Evolutionary conservation across 1,140 invertebrate genomes (phyloP), one percentile per base, ranked within the genome.

Genomic region (Uloborus diversus): DNA sequence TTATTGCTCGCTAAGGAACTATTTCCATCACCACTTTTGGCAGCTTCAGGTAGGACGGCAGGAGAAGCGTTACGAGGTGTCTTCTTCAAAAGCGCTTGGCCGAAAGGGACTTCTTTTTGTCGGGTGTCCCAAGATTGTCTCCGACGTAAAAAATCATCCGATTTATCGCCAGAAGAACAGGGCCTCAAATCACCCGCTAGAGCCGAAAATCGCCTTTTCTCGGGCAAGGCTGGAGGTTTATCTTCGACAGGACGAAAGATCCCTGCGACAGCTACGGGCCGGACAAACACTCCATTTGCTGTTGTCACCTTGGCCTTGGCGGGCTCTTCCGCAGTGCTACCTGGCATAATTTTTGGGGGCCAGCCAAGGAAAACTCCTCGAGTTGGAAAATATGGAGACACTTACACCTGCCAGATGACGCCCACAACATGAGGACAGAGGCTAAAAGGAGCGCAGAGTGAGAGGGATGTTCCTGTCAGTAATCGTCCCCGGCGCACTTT

Each of bases 231-330:
- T 13, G 73, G 73, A 3, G 73, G 73, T 23, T 53, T 28, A 3
- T 76, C 73, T 13, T 65, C 30, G 7, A 32, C 23, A 20, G 73
- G 73, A 20, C 61, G 30, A 37, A 76, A 76, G 51, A 76, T 76
- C 23, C 61, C 73, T 13, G 73, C 73, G 49, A 76, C 73, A 3
- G 73, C 73, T n/a, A 76, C 73, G 28, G 73, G 73, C 23, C 73
- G 73, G 4, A 76, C 73, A 47, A 76, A 76, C 27, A 65, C 23
- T 23, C 73, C 62, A 28, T 62, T 62, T 32, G 33, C 37, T 20
- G 51, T 33, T 47, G 71, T 75, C 61, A 76, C 73, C 73, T 76
- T 76, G 73, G 73, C 73, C 73, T 76, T 76, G 73, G 61, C 2
- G 3, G 28, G 28, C 32, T 28, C n/a, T n/a, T 51, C 35, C 4